phyloP scores from a whole-genome alignment of 2,797 vertebrate genomes.

The Fistularia tabacaria region DNA sequence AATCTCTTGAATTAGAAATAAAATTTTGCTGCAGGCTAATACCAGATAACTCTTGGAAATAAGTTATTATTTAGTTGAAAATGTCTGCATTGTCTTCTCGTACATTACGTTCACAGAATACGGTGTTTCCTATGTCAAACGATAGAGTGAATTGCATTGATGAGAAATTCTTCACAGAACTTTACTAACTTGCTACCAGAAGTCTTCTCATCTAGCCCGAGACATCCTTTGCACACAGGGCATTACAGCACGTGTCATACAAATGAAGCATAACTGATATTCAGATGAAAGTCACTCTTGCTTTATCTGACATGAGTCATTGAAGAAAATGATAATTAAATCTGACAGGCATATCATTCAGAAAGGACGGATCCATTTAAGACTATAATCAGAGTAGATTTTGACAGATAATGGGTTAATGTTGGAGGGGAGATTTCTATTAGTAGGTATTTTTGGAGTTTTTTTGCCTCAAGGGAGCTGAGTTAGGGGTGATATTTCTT shows the following conservation, averaged over 20 bases:
- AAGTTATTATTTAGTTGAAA: too few relatives aligned
- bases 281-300: constrained; percentile 14
- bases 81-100: too few relatives aligned
- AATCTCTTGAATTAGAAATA: not conserved
- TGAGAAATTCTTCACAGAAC: too few relatives aligned
- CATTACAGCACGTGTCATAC: not conserved
- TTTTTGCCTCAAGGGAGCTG: constrained; percentile 13
- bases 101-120: too few relatives aligned
- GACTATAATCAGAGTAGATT: constrained; percentile 42
- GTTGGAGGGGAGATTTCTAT: constrained; percentile 14
- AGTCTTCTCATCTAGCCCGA: not conserved
- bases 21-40: too few relatives aligned
- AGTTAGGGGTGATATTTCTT: constrained; percentile 39
- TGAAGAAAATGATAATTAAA: constrained; percentile 23
- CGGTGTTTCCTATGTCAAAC: too few relatives aligned
- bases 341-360: constrained; percentile 31
- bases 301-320: constrained; percentile 9
- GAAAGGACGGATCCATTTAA: constrained; percentile 34
- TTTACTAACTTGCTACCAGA: not conserved
- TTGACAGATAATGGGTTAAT: constrained; percentile 28
- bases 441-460: constrained; percentile 31
- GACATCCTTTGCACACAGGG: not conserved
- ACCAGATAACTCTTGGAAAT: too few relatives aligned
- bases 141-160: too few relatives aligned
- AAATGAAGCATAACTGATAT: constrained; percentile 8